phyloP scores from a whole-genome alignment of 2,113 vertebrate species.

The Cranoglanis bouderius region DNA sequence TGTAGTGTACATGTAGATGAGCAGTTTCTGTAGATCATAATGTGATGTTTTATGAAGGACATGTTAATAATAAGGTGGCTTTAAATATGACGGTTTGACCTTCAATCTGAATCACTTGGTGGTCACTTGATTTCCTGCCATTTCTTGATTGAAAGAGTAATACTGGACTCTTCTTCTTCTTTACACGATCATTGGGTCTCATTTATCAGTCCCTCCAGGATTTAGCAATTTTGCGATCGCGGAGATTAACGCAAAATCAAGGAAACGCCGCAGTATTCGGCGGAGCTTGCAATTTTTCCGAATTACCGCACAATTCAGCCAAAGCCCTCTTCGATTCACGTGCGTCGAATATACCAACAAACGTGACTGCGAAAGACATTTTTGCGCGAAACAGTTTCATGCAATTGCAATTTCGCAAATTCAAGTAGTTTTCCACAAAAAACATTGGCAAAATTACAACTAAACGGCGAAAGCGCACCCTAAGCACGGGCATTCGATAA shows the following conservation, averaged over 20 bases:
- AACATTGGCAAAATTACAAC: neutral
- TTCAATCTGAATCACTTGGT: neutral
- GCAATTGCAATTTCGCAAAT: too few species aligned
- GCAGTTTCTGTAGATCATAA: neutral
- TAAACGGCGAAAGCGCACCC: neutral
- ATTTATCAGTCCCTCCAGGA: too few species aligned
- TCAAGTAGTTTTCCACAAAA: too few species aligned
- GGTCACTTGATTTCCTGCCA: neutral
- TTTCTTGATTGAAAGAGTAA: neutral
- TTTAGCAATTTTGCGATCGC: too few species aligned
- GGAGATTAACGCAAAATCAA: too few species aligned
- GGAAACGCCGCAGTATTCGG: too few species aligned
- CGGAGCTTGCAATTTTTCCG: too few species aligned
- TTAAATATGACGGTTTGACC: neutral
- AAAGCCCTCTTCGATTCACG: too few species aligned
- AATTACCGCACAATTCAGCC: too few species aligned
- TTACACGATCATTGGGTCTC: neutral
- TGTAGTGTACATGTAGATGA: neutral
- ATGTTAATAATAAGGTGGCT: neutral
- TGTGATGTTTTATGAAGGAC: neutral
- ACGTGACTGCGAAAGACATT: too few species aligned
- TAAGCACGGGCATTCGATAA: neutral
- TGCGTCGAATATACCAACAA: too few species aligned
- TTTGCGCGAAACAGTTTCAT: too few species aligned
- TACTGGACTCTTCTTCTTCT: neutral